Conservation (phyloP, 2,113 vertebrate species). For the Solenodon paradoxus region DNA sequence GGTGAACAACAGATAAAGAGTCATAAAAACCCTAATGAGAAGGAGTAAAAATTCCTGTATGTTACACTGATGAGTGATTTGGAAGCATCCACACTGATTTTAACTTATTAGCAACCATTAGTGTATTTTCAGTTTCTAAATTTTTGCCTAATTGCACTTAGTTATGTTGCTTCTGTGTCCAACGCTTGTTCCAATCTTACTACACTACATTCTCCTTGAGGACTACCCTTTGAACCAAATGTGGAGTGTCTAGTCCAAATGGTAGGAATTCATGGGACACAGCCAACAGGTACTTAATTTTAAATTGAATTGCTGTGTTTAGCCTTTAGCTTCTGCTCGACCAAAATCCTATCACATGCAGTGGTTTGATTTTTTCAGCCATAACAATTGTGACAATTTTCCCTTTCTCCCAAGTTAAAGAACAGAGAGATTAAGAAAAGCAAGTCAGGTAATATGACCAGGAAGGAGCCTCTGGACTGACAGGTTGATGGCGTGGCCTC, state of each 20-base stretch:
- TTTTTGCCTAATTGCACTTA: slow-evolving; percentile 15
- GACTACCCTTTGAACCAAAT: neutral
- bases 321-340: neutral
- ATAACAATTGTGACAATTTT: neutral
- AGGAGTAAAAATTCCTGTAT: neutral
- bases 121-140: slow-evolving; percentile 44
- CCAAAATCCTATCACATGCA: neutral
- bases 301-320: too few relatives aligned
- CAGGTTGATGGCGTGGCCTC: neutral
- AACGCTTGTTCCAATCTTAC: slow-evolving; percentile 32
- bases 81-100: neutral
- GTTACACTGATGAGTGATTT: neutral
- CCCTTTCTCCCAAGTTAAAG: neutral
- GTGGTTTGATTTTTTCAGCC: neutral
- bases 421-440: neutral
- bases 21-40: neutral
- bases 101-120: slow-evolving; percentile 9
- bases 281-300: neutral
- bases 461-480: neutral
- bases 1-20: neutral
- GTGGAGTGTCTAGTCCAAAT: neutral
- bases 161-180: slow-evolving; percentile 36
- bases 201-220: slow-evolving; percentile 24
- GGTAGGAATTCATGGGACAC: neutral
- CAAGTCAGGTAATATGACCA: neutral